Percentiles rank a stretch among this genome's conserved stretches.
Conservation (phyloP, 2,888 invertebrate genomes). For the Laspeyria flexula region DNA sequence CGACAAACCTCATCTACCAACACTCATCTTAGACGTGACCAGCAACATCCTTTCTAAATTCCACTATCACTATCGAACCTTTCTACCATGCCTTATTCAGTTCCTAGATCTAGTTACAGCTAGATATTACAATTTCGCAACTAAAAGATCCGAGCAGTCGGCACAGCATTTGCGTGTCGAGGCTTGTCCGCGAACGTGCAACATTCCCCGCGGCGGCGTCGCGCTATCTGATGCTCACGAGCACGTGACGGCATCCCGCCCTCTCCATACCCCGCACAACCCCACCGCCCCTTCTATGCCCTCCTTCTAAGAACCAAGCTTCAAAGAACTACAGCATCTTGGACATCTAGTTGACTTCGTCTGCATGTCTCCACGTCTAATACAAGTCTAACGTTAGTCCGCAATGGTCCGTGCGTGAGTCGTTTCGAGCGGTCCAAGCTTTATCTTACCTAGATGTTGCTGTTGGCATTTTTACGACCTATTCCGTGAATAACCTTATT, state of each 20-base stretch:
- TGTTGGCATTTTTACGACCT: constrained; percentile 48
- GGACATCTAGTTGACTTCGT: constrained; percentile 11
- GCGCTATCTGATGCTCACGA: constrained; percentile 70
- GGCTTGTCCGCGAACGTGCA: constrained; percentile 50
- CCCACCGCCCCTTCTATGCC: constrained; percentile 26
- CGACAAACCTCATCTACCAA: neutral
- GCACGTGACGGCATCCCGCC: constrained; percentile 76
- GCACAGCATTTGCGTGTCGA: constrained; percentile 53
- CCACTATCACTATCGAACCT: neutral
- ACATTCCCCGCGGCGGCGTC: constrained; percentile 54
- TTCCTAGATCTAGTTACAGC: constrained; percentile 7
- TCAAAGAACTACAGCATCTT: constrained; percentile 45
- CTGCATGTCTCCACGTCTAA: constrained; percentile 55
- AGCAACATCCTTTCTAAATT: constrained; percentile 7
- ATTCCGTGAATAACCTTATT: constrained; percentile 45
- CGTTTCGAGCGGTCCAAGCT: constrained; percentile 53
- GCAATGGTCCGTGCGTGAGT: constrained; percentile 61
- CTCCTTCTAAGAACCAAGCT: constrained; percentile 49
- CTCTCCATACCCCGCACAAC: constrained; percentile 16
- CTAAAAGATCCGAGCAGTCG: constrained; percentile 39
- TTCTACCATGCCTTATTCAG: constrained; percentile 2
- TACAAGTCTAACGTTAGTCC: constrained; percentile 50
- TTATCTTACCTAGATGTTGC: constrained; percentile 51
- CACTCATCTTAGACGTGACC: constrained; percentile 3
- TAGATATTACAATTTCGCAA: constrained; percentile 33